These are phyloP conservation scores for Sinocyclocheilus anophthalmus DNA, from an alignment of 2,113 vertebrate genomes.

Conservation along the genomic window DNA sequence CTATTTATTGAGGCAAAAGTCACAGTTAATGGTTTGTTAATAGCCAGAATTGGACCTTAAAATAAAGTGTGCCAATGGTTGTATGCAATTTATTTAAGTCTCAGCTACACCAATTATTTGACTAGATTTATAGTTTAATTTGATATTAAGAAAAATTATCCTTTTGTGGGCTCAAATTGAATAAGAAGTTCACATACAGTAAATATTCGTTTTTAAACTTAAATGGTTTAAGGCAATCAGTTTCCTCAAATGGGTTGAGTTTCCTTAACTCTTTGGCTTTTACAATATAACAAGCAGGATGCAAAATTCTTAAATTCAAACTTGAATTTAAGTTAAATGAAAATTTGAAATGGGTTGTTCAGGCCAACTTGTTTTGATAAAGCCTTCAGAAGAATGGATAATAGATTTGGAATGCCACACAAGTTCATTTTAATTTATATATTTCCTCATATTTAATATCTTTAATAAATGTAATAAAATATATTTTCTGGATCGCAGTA, in stretches of 20 bases:
- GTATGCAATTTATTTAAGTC: too few species aligned
- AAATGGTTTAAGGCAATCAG: background rate
- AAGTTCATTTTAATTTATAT: background rate
- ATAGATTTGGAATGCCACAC: background rate
- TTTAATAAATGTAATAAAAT: background rate
- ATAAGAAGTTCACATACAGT: background rate
- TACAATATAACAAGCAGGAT: too few species aligned
- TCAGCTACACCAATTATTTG: background rate
- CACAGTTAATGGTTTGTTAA: too few species aligned
- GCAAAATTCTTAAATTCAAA: background rate
- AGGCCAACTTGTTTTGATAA: too few species aligned
- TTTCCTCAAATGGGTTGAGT: background rate
- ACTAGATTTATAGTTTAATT: background rate
- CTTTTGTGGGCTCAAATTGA: background rate
- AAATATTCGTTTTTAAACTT: background rate
- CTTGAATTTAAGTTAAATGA: background rate
- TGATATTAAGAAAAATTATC: background rate
- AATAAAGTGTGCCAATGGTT: too few species aligned
- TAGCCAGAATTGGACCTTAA: too few species aligned
- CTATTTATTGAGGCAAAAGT: too few species aligned
- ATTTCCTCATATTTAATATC: background rate
- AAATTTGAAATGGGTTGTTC: too few species aligned
- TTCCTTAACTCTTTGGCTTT: too few species aligned
- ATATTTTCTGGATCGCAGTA: background rate
- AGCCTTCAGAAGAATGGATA: background rate